These are phyloP conservation scores for Tachypleus tridentatus DNA, from an alignment of 1,140 invertebrate species.

Conservation along the genomic window DNA sequence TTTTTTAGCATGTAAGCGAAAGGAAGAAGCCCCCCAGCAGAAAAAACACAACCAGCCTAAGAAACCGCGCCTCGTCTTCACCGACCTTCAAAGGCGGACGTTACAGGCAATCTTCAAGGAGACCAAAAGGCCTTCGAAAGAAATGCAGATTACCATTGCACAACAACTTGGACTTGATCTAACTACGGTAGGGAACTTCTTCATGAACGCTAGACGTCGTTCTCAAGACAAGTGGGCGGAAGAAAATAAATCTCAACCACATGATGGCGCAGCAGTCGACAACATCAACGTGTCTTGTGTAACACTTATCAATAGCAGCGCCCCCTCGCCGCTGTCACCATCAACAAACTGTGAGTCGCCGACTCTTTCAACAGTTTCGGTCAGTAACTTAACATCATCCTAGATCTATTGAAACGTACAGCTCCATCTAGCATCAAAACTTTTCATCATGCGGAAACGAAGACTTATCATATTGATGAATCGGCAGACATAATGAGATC, in stretches of 20 bases:
- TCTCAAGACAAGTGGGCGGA: slow-evolving; percentile 99
- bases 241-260: slow-evolving; percentile 38
- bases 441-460: too few relatives aligned
- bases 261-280: too few relatives aligned
- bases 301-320: too few relatives aligned
- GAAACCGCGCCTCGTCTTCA: slow-evolving; percentile 99
- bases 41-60: slow-evolving; percentile 50
- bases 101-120: slow-evolving; percentile 99
- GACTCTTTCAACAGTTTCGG: too few relatives aligned
- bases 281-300: too few relatives aligned
- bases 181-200: slow-evolving; percentile 99
- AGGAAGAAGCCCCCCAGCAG: slow-evolving; percentile 58
- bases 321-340: too few relatives aligned
- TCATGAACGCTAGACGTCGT: slow-evolving; percentile 96
- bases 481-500: too few relatives aligned
- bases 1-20: slow-evolving; percentile 83
- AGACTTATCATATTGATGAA: too few relatives aligned
- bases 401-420: too few relatives aligned
- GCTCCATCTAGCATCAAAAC: too few relatives aligned
- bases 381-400: too few relatives aligned
- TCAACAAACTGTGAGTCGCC: too few relatives aligned
- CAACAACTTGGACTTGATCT: slow-evolving; percentile 94
- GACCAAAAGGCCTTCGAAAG: slow-evolving; percentile 98
- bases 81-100: slow-evolving; percentile 98
- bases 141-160: slow-evolving; percentile 99